A percentile compares a stretch with the other conserved stretches of the same genome.
Conservation (phyloP, 2,113 vertebrate genomes). For the Orycteropus afer region DNA sequence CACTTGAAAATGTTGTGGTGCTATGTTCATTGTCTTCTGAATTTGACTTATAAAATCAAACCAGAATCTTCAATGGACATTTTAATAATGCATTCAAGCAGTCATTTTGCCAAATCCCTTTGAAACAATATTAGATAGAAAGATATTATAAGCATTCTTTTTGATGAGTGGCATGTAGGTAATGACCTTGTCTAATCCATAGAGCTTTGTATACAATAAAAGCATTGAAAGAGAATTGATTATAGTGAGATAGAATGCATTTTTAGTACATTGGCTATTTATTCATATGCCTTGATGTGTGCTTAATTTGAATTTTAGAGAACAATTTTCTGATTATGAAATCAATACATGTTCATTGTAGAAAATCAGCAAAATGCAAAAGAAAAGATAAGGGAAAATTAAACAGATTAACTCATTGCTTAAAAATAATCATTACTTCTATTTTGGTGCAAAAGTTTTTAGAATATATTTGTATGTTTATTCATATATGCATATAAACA, state of each 20-base stretch:
- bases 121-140: slow-evolving; percentile 60
- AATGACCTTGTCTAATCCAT: slow-evolving; percentile 27
- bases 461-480: background rate
- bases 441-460: background rate
- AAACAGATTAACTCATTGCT: background rate
- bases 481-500: background rate
- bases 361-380: background rate
- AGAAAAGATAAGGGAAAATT: background rate
- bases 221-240: slow-evolving; percentile 37
- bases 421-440: background rate
- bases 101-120: slow-evolving; percentile 67
- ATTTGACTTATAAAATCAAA: slow-evolving; percentile 60
- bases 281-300: slow-evolving; percentile 3
- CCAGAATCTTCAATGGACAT: background rate
- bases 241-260: background rate
- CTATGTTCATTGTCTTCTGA: slow-evolving; percentile 32
- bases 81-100: slow-evolving; percentile 53
- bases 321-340: slow-evolving; percentile 12
- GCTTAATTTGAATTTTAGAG: slow-evolving; percentile 44
- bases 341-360: background rate
- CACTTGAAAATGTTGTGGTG: slow-evolving; percentile 5
- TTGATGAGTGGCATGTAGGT: slow-evolving; percentile 52
- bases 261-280: slow-evolving; percentile 24
- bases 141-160: slow-evolving; percentile 64
- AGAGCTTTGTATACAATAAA: background rate